Conservation (phyloP, 2,888 invertebrate genomes). For the Noctua janthe region DNA sequence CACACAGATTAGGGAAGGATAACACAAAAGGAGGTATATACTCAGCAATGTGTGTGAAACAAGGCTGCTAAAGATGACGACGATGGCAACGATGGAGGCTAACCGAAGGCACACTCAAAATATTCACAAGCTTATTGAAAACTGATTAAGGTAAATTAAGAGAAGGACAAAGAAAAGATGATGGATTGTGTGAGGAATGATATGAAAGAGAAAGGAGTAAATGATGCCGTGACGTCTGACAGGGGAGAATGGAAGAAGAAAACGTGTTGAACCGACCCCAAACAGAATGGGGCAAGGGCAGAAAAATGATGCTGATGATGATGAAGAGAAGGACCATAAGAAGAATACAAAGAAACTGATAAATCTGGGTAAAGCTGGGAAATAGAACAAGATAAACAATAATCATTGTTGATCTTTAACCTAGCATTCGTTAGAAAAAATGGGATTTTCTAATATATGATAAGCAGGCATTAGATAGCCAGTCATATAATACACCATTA, state of each 20-base stretch:
- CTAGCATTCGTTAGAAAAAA: background rate
- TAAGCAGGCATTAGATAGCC: background rate
- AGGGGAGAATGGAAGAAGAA: too few species aligned
- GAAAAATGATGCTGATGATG: too few species aligned
- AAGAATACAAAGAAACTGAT: constrained; percentile 3
- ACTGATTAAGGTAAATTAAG: background rate
- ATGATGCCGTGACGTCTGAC: too few species aligned
- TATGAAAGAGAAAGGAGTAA: too few species aligned
- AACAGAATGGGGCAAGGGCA: too few species aligned
- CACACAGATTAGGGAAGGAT: too few species aligned
- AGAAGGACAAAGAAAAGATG: too few species aligned
- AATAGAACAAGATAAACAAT: background rate
- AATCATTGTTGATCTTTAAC: constrained; percentile 32
- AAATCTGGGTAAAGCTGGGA: background rate
- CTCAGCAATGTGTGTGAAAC: background rate
- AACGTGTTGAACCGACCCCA: too few species aligned
- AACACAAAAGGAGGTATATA: background rate
- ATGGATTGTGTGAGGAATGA: too few species aligned
- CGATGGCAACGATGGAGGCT: background rate
- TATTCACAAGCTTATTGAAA: background rate
- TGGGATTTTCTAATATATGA: background rate
- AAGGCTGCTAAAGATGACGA: background rate
- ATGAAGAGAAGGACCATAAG: background rate
- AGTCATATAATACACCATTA: background rate
- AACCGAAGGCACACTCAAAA: background rate